These are phyloP conservation scores for Bolinopsis microptera DNA, from an alignment of 37 sponge, comb jelly and placozoan genomes.

Conservation along the genomic window DNA sequence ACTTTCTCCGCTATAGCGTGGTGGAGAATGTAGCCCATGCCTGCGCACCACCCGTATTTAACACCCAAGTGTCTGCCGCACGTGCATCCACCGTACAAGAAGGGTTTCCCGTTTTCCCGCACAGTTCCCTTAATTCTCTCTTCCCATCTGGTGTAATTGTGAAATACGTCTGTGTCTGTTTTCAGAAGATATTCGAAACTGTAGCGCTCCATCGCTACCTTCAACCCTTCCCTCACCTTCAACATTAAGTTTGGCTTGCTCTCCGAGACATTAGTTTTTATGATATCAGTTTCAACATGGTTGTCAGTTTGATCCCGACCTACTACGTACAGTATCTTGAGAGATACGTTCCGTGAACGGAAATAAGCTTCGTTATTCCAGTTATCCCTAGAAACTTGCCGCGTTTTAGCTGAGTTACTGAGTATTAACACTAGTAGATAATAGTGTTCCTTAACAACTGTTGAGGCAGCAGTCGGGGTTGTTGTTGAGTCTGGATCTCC, in stretches of 20 bases:
- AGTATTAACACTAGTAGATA: not conserved
- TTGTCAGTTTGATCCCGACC: not conserved
- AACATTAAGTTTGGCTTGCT: not conserved
- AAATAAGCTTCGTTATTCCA: not conserved
- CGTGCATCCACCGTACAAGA: not conserved
- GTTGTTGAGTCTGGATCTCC: too few relatives aligned
- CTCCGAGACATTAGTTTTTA: not conserved
- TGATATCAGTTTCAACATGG: not conserved
- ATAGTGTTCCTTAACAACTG: not conserved
- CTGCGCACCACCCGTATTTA: not conserved
- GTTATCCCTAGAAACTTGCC: not conserved
- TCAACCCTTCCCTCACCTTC: not conserved
- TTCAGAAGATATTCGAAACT: not conserved
- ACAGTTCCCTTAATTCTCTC: not conserved
- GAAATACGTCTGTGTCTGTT: slow-evolving; percentile 2
- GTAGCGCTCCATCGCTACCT: not conserved
- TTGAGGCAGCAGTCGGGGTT: too few relatives aligned
- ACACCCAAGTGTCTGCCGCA: not conserved
- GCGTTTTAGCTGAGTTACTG: not conserved
- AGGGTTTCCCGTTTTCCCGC: too few relatives aligned
- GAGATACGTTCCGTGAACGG: too few relatives aligned
- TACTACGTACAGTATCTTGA: not conserved
- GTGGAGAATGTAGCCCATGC: slow-evolving; percentile 29
- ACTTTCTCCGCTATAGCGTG: not conserved
- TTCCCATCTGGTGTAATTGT: not conserved